Evolutionary conservation across 2,797 vertebrate species (phyloP).

Genomic region (Brotula barbata): DNA sequence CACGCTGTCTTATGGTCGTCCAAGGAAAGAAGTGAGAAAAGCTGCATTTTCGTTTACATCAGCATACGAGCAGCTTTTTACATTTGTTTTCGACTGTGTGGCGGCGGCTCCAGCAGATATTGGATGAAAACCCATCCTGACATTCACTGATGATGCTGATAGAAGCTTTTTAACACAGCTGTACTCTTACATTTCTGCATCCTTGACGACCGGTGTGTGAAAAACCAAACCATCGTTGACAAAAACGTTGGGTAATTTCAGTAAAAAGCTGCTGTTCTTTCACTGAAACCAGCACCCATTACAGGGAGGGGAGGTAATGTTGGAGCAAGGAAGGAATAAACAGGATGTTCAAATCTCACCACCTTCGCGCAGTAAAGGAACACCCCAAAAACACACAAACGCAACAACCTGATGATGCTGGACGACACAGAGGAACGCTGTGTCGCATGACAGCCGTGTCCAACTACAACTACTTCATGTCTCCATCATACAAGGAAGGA

Average conservation of each 20-base stretch:
- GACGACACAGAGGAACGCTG: no score
- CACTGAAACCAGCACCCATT: neutral
- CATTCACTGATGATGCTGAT: neutral
- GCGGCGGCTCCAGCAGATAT: neutral
- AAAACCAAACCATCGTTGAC: neutral
- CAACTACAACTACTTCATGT: no score
- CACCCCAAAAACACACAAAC: no score
- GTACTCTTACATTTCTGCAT: neutral
- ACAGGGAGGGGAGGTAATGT: no score
- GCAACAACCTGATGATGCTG: no score
- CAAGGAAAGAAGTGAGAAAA: neutral
- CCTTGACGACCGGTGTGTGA: neutral
- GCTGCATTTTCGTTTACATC: neutral
- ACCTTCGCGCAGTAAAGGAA: no score
- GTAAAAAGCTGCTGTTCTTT: neutral
- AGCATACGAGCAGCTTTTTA: slow-evolving; percentile 6
- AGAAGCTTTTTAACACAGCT: neutral
- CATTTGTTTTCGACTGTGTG: neutral
- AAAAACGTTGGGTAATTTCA: neutral
- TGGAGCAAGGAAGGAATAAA: no score
- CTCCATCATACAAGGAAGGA: no score
- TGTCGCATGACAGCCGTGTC: no score
- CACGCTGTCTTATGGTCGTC: neutral
- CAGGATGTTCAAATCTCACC: no score
- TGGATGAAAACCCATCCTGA: neutral